Conservation (phyloP, 2,888 invertebrate genomes). For the Eupeodes luniger region DNA sequence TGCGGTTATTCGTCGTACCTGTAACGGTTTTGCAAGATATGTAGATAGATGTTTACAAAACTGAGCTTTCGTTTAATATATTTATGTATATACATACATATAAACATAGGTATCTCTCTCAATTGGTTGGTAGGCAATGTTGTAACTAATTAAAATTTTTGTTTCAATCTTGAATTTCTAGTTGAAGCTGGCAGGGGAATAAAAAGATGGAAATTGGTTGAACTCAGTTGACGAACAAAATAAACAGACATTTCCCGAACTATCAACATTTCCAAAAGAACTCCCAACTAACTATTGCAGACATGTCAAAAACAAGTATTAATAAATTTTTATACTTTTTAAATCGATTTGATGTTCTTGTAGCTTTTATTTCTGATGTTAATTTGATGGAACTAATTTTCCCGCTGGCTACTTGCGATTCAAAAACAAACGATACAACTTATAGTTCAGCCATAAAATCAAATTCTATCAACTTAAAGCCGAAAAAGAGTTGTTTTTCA, state of each 20-base stretch:
- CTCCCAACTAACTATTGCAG: no score
- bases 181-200: neutral
- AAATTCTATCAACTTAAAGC: no score
- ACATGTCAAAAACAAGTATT: no score
- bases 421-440: neutral
- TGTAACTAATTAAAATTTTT: neutral
- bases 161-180: slow-evolving; percentile 22
- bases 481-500: no score
- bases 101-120: neutral
- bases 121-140: slow-evolving; percentile 4
- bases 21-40: slow-evolving; percentile 35
- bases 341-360: no score
- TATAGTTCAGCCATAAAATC: no score
- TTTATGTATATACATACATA: no score
- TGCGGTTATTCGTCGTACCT: neutral
- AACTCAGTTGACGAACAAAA: neutral
- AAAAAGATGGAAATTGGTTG: neutral
- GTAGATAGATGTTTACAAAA: neutral
- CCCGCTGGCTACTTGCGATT: no score
- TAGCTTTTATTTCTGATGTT: no score
- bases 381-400: no score
- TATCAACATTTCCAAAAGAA: no score
- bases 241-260: neutral
- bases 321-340: no score
- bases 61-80: neutral